phyloP scores from a whole-genome alignment of 2,797 vertebrate species.

The Avahi laniger region DNA sequence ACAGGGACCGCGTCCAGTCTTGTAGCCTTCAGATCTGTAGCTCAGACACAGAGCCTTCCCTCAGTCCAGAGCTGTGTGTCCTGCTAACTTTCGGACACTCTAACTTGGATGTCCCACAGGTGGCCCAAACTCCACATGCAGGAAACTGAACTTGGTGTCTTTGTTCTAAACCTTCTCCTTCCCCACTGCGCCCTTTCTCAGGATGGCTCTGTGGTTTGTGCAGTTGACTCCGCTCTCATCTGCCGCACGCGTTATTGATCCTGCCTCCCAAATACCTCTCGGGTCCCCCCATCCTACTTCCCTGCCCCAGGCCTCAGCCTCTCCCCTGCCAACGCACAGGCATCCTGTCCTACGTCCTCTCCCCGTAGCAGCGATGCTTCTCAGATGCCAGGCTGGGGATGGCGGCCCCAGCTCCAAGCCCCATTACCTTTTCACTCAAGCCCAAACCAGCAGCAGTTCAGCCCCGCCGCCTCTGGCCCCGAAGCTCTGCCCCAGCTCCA shows the following conservation, averaged over 20 bases:
- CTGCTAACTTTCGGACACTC: not conserved
- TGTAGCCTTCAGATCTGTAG: not conserved
- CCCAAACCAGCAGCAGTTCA: too few species aligned
- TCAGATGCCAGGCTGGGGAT: not conserved
- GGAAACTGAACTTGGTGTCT: rapidly evolving
- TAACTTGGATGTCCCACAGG: not conserved
- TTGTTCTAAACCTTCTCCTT: not conserved
- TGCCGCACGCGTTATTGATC: not conserved
- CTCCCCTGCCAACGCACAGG: rapidly evolving
- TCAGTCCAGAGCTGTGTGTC: not conserved
- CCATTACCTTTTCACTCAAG: rapidly evolving
- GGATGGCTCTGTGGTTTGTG: not conserved
- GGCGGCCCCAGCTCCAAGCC: not conserved
- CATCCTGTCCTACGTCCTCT: rapidly evolving
- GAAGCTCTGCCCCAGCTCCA: not conserved
- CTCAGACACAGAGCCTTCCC: not conserved
- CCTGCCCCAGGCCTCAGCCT: not conserved
- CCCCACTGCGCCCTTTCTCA: not conserved
- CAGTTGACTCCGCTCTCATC: rapidly evolving
- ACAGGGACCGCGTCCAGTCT: not conserved
- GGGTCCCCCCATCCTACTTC: not conserved
- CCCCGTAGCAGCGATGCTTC: not conserved
- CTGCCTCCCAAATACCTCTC: not conserved
- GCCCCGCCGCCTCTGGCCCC: not conserved
- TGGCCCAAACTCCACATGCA: not conserved